Conservation (phyloP, 1,140 invertebrate species). For the Pollicipes pollicipes region DNA sequence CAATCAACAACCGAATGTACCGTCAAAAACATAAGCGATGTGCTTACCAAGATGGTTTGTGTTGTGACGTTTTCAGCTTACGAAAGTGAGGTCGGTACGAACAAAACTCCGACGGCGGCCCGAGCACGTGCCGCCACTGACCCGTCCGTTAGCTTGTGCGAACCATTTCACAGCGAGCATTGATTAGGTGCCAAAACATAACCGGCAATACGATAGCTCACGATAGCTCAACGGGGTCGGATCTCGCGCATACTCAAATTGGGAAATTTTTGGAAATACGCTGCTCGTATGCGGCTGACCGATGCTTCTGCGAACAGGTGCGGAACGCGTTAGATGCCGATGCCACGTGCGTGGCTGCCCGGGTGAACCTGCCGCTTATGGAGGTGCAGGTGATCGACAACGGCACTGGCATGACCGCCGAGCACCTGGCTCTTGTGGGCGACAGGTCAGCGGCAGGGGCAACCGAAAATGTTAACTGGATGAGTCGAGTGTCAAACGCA, state of each 20-base stretch:
- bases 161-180: conserved; percentile 5
- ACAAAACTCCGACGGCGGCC: too few species aligned
- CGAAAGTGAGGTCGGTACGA: too few species aligned
- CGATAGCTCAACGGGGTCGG: too few species aligned
- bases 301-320: conserved; percentile 28
- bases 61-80: too few species aligned
- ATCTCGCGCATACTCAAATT: too few species aligned
- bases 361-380: conserved; percentile 36
- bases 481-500: too few species aligned
- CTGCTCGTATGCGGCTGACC: not conserved
- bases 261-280: too few species aligned
- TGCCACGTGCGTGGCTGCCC: conserved; percentile 39
- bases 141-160: not conserved
- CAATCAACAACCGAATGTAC: too few species aligned
- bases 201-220: too few species aligned
- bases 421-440: conserved; percentile 35
- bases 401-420: conserved; percentile 35
- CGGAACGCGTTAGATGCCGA: conserved; percentile 44
- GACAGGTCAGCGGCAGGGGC: conserved; percentile 30
- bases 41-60: too few species aligned
- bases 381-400: conserved; percentile 47
- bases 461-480: too few species aligned
- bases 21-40: not conserved
- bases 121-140: not conserved
- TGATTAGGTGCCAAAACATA: not conserved